Evolutionary conservation across 2,113 vertebrate genomes (phyloP).

Genomic region (Steatornis caripensis): DNA sequence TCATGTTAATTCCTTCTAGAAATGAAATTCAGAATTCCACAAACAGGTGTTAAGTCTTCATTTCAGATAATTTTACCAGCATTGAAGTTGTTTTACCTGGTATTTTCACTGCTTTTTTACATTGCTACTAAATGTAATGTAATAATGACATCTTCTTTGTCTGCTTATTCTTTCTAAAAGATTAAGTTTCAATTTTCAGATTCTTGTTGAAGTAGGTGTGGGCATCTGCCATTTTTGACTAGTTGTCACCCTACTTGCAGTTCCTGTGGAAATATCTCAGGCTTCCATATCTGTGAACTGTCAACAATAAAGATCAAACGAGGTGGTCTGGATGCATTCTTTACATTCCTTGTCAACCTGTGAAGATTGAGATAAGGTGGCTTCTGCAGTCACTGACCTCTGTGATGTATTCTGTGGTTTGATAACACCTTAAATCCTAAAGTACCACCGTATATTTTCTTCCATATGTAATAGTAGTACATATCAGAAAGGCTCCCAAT

Average conservation of each 20-base stretch:
- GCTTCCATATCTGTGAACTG: constrained; percentile 51
- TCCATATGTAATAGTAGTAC: background rate
- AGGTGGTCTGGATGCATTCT: background rate
- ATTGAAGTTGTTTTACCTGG: background rate
- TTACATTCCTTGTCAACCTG: constrained; percentile 30
- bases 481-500: background rate
- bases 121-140: background rate
- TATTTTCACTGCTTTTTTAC: background rate
- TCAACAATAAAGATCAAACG: constrained; percentile 45
- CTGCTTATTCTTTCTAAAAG: background rate
- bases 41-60: background rate
- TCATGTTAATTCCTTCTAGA: background rate
- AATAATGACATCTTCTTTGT: background rate
- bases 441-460: constrained; percentile 25
- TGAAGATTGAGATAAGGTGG: constrained; percentile 56
- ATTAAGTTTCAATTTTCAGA: background rate
- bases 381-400: constrained; percentile 32
- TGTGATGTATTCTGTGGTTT: constrained; percentile 39
- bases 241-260: background rate
- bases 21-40: background rate
- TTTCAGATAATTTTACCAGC: background rate
- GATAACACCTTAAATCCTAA: constrained; percentile 55
- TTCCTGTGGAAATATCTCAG: background rate
- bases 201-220: background rate
- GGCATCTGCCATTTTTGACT: constrained; percentile 35